A percentile compares a stretch with the other conserved stretches of the same genome.
Evolutionary conservation across 2,888 invertebrate genomes (phyloP).

Genomic region (Cephus runcator): DNA sequence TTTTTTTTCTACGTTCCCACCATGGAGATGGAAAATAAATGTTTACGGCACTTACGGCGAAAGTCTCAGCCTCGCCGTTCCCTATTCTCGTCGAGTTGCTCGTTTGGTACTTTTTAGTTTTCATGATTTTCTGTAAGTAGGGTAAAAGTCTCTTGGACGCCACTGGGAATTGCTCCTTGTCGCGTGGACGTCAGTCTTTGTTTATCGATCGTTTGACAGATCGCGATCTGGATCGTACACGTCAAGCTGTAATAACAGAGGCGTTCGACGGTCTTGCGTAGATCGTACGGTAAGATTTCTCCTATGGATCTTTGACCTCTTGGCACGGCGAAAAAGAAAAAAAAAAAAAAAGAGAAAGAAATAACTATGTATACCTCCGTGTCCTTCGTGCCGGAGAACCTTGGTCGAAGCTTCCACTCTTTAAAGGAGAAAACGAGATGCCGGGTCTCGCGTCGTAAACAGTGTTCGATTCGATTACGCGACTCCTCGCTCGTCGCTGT

Average conservation of each 20-base stretch:
- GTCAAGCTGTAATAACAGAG: neutral
- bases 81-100: neutral
- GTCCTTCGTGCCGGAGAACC: neutral
- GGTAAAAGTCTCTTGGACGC: too few species aligned
- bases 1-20: neutral
- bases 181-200: neutral
- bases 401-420: neutral
- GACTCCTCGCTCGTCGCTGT: constrained; percentile 26
- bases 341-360: neutral
- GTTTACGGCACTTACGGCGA: neutral
- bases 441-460: neutral
- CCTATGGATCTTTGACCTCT: neutral
- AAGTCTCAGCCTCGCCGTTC: neutral
- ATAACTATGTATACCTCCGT: neutral
- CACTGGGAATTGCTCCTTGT: neutral
- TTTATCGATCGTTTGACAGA: neutral
- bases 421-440: neutral
- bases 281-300: neutral
- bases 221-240: neutral
- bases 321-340: neutral
- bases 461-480: constrained; percentile 1
- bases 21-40: neutral
- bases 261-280: neutral
- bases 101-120: neutral
- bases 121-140: neutral